Conservation (phyloP, 2,797 vertebrate genomes). For the Chrosomus eos region DNA sequence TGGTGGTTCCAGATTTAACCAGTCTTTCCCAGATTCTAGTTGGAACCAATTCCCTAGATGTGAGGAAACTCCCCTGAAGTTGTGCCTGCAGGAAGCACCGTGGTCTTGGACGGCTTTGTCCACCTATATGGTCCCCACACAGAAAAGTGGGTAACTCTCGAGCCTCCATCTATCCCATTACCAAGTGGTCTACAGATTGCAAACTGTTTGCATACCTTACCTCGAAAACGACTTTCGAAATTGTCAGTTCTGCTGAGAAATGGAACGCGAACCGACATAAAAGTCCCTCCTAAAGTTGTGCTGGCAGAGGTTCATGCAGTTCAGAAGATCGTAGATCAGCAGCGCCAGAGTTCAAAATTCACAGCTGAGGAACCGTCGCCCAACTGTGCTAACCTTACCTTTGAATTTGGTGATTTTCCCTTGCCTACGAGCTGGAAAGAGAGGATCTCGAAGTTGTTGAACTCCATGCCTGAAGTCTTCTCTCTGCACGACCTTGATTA, state of each 20-base stretch:
- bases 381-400: background rate
- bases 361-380: background rate
- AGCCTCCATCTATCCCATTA: no score
- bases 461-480: background rate
- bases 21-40: background rate
- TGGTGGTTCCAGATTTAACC: slow-evolving; percentile 10
- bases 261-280: background rate
- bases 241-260: background rate
- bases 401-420: background rate
- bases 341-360: background rate
- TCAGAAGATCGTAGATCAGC: background rate
- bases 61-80: no score
- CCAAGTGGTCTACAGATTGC: no score
- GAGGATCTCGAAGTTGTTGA: background rate
- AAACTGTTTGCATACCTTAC: no score
- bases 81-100: no score
- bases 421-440: background rate
- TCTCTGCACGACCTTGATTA: background rate
- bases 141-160: no score
- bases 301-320: background rate
- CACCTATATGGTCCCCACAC: no score
- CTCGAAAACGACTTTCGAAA: background rate
- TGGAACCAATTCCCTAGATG: slow-evolving; percentile 31
- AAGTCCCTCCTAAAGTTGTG: background rate
- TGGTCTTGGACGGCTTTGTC: no score